phyloP scores from a whole-genome alignment of 2,113 vertebrate species.

The Stigmatopora nigra region DNA sequence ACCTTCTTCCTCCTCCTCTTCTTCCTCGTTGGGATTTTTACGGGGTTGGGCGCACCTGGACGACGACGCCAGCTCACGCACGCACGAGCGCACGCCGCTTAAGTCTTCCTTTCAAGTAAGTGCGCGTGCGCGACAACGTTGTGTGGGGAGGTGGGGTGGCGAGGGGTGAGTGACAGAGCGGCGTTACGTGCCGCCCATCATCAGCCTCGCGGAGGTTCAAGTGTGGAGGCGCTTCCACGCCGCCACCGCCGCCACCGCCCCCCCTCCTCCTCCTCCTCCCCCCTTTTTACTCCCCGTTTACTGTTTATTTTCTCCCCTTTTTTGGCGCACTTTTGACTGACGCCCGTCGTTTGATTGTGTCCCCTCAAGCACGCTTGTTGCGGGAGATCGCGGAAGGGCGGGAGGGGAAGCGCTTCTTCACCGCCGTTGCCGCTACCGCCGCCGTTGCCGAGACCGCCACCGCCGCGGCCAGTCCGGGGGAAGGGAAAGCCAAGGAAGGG shows the following conservation, averaged over 20 bases:
- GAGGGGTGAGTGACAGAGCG: constrained; percentile 23
- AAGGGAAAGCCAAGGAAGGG: constrained; percentile 27
- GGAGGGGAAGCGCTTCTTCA: constrained; percentile 37
- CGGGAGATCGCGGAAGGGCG: constrained; percentile 51
- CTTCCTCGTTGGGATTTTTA: background rate
- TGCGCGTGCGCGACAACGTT: background rate
- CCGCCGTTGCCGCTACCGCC: constrained; percentile 32
- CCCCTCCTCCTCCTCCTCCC: background rate
- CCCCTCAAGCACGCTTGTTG: constrained; percentile 87
- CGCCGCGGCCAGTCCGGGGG: constrained; percentile 19
- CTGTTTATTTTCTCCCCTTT: constrained; percentile 57
- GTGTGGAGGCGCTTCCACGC: constrained; percentile 58
- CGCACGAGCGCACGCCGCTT: background rate
- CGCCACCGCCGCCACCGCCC: too few species aligned
- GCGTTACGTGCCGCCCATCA: constrained; percentile 67
- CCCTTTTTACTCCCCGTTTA: background rate
- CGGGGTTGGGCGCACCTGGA: background rate
- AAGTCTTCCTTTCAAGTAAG: background rate
- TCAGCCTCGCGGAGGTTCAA: constrained; percentile 60
- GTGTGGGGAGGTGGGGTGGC: background rate
- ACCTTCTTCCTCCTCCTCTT: background rate
- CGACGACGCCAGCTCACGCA: background rate
- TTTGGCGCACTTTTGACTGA: constrained; percentile 82
- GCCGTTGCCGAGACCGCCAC: constrained; percentile 44
- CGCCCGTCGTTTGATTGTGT: constrained; percentile 81